phyloP scores from a whole-genome alignment of 2,888 invertebrate species.

The Acanthosepion lycidas region DNA sequence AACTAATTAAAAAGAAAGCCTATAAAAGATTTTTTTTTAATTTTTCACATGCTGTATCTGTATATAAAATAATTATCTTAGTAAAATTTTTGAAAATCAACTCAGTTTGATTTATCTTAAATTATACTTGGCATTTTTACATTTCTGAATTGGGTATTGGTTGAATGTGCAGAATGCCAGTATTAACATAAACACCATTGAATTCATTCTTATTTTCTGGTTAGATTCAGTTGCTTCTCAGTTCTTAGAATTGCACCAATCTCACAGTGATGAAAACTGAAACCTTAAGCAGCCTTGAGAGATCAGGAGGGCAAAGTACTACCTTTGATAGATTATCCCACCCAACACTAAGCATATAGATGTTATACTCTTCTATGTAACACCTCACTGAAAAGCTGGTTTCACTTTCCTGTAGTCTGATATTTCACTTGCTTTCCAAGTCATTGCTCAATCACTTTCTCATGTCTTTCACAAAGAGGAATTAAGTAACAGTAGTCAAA shows the following conservation, averaged over 20 bases:
- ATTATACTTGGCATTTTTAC: background rate
- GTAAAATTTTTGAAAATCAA: background rate
- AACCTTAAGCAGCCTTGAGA: constrained; percentile 4
- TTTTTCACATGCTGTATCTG: background rate
- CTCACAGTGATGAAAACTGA: background rate
- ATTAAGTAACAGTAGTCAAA: background rate
- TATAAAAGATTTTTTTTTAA: background rate
- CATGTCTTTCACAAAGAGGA: constrained; percentile 15
- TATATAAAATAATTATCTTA: background rate
- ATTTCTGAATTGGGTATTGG: background rate
- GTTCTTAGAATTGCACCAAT: background rate
- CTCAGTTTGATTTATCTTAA: background rate
- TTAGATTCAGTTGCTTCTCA: background rate
- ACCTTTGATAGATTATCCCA: background rate
- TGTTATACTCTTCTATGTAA: background rate
- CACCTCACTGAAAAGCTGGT: background rate
- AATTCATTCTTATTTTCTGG: background rate
- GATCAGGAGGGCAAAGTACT: background rate
- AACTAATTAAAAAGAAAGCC: background rate
- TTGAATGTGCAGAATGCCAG: background rate
- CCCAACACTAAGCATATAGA: background rate
- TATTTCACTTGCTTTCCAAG: background rate
- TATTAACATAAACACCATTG: background rate
- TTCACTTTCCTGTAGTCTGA: constrained; percentile 18
- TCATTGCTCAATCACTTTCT: background rate